Percentiles rank a stretch among this genome's conserved stretches.
Evolutionary conservation across 92 coral and sea anemone species (phyloP).

Genomic region (Muricea muricata): DNA sequence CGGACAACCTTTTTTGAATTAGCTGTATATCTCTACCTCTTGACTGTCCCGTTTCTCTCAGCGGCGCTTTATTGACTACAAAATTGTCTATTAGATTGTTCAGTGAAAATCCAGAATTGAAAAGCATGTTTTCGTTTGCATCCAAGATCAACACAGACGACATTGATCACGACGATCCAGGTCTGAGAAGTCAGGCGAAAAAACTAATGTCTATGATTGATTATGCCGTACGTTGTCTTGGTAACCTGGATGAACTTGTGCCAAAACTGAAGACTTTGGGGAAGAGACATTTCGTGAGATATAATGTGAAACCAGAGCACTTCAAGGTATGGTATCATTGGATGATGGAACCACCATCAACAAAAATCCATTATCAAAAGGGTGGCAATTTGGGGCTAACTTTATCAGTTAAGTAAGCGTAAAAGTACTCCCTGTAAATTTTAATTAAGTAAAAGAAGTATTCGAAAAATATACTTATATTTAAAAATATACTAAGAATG

Average conservation of each 20-base stretch:
- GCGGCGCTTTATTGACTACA: no score
- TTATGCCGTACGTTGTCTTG: conserved; percentile 35
- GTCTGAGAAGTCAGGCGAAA: conserved; percentile 15
- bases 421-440: no score
- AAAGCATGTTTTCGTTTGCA: conserved; percentile 21
- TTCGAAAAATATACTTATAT: no score
- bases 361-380: neutral
- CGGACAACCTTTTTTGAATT: no score
- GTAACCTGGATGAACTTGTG: conserved; percentile 2
- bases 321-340: neutral
- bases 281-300: conserved; percentile 21
- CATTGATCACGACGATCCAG: neutral
- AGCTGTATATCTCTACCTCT: no score
- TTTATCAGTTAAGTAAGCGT: no score
- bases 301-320: conserved; percentile 37
- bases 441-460: no score
- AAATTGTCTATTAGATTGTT: no score
- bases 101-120: conserved; percentile 28
- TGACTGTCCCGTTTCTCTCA: no score
- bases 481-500: no score
- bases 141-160: neutral
- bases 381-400: no score
- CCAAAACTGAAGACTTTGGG: conserved; percentile 37
- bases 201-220: conserved; percentile 45
- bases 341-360: neutral